These are phyloP conservation scores for Pseudomyrmex dendroicus DNA, from an alignment of 1,140 invertebrate genomes.

Conservation along the genomic window DNA sequence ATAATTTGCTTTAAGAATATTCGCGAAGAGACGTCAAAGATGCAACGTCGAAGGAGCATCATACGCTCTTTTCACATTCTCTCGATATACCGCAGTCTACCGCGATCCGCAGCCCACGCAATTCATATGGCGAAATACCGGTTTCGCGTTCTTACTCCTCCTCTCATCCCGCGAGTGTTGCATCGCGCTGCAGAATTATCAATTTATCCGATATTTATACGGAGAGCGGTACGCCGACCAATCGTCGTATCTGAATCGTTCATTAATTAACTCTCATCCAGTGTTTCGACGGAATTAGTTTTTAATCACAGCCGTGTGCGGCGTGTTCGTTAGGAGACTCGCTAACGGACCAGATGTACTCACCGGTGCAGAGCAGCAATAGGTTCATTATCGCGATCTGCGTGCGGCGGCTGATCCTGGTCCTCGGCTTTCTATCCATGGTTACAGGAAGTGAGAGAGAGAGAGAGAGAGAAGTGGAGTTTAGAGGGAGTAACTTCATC, in stretches of 20 bases:
- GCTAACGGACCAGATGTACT: slow-evolving; percentile 7
- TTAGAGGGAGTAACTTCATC: slow-evolving; percentile 29
- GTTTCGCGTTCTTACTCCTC: slow-evolving; percentile 21
- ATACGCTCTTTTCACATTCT: not conserved
- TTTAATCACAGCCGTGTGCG: slow-evolving; percentile 38
- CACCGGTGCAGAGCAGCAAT: slow-evolving; percentile 53
- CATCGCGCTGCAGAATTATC: slow-evolving; percentile 24
- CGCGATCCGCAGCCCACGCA: slow-evolving; percentile 21
- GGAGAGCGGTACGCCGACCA: not conserved
- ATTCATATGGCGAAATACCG: slow-evolving; percentile 28
- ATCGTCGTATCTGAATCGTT: slow-evolving; percentile 27
- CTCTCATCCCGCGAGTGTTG: not conserved
- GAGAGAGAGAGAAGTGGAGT: not conserved
- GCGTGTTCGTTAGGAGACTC: slow-evolving; percentile 26
- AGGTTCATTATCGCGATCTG: slow-evolving; percentile 56
- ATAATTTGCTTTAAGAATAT: not conserved
- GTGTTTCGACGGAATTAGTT: slow-evolving; percentile 37
- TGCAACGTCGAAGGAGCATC: not conserved
- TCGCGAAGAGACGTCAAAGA: not conserved
- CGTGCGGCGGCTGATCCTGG: slow-evolving; percentile 28
- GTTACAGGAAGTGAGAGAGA: slow-evolving; percentile 8
- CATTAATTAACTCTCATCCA: slow-evolving; percentile 46
- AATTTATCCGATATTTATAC: slow-evolving; percentile 51
- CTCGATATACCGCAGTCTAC: not conserved
- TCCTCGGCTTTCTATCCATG: slow-evolving; percentile 54